Base-by-base conservation (phyloP, 1,140 invertebrate genomes). In the Apis laboriosa region DNA sequence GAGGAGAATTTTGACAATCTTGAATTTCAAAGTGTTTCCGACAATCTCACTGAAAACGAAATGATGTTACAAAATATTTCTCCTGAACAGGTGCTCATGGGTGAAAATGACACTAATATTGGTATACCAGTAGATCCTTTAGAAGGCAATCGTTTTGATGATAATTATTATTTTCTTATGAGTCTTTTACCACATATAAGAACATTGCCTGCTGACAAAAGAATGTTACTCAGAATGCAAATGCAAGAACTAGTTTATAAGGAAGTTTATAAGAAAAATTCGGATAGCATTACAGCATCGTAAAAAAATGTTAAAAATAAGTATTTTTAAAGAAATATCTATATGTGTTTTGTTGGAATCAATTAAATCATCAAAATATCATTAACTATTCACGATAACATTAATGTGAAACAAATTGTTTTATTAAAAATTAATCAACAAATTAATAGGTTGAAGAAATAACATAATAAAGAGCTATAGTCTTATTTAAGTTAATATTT, bases 221-320 rank as follows among this genome's bases (percentile, higher is more conserved):
- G 91, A 80, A 93, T 94, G 92, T 86, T 92, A 55, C 88, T 94
- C 1, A 86, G 93, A 85, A 94, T 94, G 89, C 92, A 93, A 66
- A 94, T 94, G 91, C 93, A 94, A 67, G 92, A 94, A 81, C 70
- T 94, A 53, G 92, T 94, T 79, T 94, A 94, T 68, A 92, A 94
- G 68, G 92, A 94, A 77, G 93, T 94, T 60, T 94, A 94, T 66
- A 93, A 94, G 77, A 94, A 93, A 83, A 85, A 81, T 73, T 84
- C 76, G n/a, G 86, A 88, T 12, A 24, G 55, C 24, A 58, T 71
- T 43, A 28, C 64, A 15, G 56, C 68, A 34, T 49, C 75, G 17
- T 83, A 77, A 78, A 77, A 17, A 13, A 43, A 43, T 60, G 11
- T 63, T 13, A 11, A 75, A 61, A 82, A 15, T 12, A 21, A 64